Conservation (phyloP, 2,888 invertebrate genomes). For the Eupithecia subfuscata region DNA sequence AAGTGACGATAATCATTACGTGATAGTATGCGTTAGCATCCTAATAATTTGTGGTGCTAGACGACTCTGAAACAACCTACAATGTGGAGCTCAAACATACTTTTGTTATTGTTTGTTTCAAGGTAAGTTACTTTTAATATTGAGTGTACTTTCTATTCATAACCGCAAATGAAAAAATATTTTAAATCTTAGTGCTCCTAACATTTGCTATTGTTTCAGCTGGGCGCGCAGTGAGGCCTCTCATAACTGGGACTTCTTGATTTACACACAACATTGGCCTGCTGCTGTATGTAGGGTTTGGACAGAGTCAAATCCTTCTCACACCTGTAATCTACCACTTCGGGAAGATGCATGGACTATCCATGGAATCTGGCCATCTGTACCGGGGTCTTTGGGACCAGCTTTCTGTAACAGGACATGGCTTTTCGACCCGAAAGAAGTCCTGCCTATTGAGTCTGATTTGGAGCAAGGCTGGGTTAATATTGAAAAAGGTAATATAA, state of each 20-base stretch:
- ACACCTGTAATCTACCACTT: constrained; percentile 86
- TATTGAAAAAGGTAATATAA: constrained; percentile 83
- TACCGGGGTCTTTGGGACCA: constrained; percentile 87
- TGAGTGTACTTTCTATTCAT: background rate
- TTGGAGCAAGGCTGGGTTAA: constrained; percentile 89
- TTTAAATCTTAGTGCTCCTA: background rate
- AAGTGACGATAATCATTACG: background rate
- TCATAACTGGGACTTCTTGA: constrained; percentile 88
- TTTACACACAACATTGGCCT: constrained; percentile 94
- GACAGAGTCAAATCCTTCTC: constrained; percentile 84
- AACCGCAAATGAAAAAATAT: background rate
- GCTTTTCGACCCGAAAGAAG: constrained; percentile 85
- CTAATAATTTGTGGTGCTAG: background rate
- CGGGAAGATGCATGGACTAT: constrained; percentile 88
- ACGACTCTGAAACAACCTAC: background rate
- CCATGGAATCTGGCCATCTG: constrained; percentile 94
- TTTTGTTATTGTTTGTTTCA: constrained; percentile 26
- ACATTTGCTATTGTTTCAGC: constrained; percentile 19
- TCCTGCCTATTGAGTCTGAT: constrained; percentile 83
- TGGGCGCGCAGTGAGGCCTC: constrained; percentile 35
- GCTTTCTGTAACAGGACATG: constrained; percentile 88
- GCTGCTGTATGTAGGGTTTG: constrained; percentile 86
- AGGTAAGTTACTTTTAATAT: constrained; percentile 16
- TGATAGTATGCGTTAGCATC: background rate
- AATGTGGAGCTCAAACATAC: constrained; percentile 29